Evolutionary conservation across 2,113 vertebrate genomes (phyloP), one percentile per base, ranked within the genome.

Genomic region (Acrocephalus arundinaceus): DNA sequence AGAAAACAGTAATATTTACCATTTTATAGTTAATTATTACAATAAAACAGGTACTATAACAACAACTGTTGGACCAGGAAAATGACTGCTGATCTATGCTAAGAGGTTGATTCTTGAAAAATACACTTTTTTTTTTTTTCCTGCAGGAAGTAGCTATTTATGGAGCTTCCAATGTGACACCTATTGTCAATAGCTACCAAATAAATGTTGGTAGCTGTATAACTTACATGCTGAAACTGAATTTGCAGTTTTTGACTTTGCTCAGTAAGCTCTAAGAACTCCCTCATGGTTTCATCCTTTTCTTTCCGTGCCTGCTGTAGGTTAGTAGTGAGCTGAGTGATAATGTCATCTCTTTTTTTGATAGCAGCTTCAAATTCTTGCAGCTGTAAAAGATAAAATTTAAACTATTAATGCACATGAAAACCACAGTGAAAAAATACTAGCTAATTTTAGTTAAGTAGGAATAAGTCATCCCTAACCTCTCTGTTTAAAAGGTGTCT

Each of bases 321-420:
- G 92, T 99, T 99, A n/a, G 98, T 93, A 51, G 99, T 99, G 30
- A 99, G 99, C 89, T 99, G 99, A 54, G 99, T 99, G 95, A 99
- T 99, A 96, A 99, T 99, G 70, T 98, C 98, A 93, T 99, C 99
- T 96, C 99, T 98, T 91, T 99, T 99, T 85, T 99, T 99, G 93
- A 99, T 98, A 31, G 99, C 99, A 54, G 98, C 98, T 97, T 99
- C 99, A 97, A 99, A 99, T 96, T 99, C 99, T 94, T 99, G 99
- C 87, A 99, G 97, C 99, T 99, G 89, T 10, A 21, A 72, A 95
- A 92, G 49, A 92, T 28, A 52, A 85, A 73, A 90, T 79, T 73
- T 20, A 58, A 88, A 58, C 24, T 31, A 58, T 58, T 74, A 94
- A 51, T 14, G 66, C 10, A 68, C 14, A 46, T 63, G 45, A 83